phyloP scores from a whole-genome alignment of 2,797 vertebrate species.

The Triplophysa yarkandensis region DNA sequence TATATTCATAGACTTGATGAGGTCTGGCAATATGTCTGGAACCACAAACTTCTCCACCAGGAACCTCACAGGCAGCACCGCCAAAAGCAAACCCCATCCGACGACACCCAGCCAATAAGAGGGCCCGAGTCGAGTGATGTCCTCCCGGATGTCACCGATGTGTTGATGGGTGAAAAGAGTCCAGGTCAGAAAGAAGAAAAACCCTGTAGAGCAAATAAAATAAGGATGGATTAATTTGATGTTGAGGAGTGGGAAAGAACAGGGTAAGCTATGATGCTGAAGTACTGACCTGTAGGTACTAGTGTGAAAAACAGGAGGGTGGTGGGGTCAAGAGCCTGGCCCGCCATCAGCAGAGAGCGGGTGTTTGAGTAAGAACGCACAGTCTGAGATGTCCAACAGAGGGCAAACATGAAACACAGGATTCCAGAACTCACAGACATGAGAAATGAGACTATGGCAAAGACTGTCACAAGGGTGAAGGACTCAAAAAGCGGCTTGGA shows the following conservation, averaged over 20 bases:
- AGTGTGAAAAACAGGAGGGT: constrained; percentile 76
- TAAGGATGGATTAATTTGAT: neutral
- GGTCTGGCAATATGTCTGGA: constrained; percentile 69
- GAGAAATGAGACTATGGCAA: constrained; percentile 73
- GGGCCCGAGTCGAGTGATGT: constrained; percentile 68
- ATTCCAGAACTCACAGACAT: constrained; percentile 74
- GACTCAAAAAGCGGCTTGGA: too few relatives aligned
- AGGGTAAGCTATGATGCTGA: neutral
- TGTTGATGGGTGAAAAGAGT: constrained; percentile 77
- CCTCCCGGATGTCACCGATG: constrained; percentile 64
- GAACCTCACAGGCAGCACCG: constrained; percentile 61
- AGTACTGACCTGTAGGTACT: constrained; percentile 71
- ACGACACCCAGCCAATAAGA: constrained; percentile 74
- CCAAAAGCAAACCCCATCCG: constrained; percentile 71
- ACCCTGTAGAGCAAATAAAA: constrained; percentile 64
- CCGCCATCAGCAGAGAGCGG: constrained; percentile 74
- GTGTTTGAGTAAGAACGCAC: constrained; percentile 79
- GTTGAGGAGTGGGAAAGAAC: neutral
- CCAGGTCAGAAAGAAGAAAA: constrained; percentile 81
- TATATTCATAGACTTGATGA: constrained; percentile 63
- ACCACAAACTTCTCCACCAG: constrained; percentile 68
- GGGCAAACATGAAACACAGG: constrained; percentile 76
- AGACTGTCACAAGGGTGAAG: too few relatives aligned
- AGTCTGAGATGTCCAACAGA: constrained; percentile 77
- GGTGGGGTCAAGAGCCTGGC: constrained; percentile 75